Percentiles rank a stretch among this genome's conserved stretches.
Conservation (phyloP, 64 coral and sea anemone species). For the Montipora efflorescens region DNA sequence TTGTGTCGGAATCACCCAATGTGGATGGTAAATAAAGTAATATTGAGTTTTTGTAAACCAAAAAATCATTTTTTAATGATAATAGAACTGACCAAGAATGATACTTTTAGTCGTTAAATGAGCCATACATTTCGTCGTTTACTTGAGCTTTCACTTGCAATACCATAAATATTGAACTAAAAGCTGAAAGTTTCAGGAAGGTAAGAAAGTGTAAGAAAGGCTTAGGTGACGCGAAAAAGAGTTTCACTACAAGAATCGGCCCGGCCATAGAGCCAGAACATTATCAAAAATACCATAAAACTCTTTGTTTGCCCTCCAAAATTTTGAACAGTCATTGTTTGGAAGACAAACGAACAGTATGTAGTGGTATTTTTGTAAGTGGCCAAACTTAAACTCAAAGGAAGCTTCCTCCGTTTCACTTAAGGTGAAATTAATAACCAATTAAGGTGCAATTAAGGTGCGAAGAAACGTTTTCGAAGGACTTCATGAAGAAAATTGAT, state of each 20-base stretch:
- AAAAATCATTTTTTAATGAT: neutral
- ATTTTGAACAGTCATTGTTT: no score
- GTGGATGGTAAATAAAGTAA: neutral
- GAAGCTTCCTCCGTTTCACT: no score
- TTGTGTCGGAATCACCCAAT: neutral
- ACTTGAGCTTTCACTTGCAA: neutral
- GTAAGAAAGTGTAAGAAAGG: neutral
- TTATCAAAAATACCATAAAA: no score
- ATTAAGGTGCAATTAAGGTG: no score
- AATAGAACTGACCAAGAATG: neutral
- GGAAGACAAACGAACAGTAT: no score
- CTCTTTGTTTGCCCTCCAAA: no score
- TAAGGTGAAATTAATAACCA: no score
- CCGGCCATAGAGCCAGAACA: no score
- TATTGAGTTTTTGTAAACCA: neutral
- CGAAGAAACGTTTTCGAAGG: no score
- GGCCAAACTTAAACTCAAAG: no score
- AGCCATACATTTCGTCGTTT: neutral
- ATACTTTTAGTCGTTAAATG: neutral
- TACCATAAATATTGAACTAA: neutral
- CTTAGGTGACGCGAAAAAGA: neutral
- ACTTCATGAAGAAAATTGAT: no score
- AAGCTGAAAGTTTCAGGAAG: neutral
- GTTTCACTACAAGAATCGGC: neutral
- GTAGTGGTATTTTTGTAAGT: no score